Conservation (phyloP, 2,113 vertebrate species). For the Macrotis lagotis region DNA sequence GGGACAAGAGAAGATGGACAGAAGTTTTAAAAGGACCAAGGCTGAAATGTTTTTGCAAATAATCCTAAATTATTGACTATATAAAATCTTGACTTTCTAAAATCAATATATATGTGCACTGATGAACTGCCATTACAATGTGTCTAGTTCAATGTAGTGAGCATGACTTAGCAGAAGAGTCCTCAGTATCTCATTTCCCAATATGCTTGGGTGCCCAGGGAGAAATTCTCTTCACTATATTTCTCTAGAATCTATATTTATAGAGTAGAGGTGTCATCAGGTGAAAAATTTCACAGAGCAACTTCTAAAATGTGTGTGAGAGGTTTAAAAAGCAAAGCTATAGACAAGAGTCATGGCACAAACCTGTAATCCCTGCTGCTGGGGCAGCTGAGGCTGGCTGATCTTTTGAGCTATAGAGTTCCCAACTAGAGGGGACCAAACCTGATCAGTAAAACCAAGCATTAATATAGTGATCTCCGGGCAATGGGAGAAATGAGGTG, state of each 20-base stretch:
- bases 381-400: background rate
- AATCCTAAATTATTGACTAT: background rate
- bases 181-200: background rate
- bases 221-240: background rate
- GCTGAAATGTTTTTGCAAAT: background rate
- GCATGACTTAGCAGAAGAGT: background rate
- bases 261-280: background rate
- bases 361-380: background rate
- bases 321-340: background rate
- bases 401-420: background rate
- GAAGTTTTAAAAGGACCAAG: background rate
- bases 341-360: background rate
- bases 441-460: background rate
- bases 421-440: background rate
- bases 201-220: background rate
- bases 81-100: background rate
- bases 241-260: background rate
- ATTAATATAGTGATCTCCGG: background rate
- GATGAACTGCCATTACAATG: background rate
- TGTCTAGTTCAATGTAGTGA: background rate
- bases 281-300: background rate
- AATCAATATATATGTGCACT: background rate
- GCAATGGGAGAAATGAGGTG: background rate
- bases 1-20: background rate
- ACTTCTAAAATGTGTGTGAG: background rate